These are phyloP conservation scores for Frankliniella intonsa DNA, from an alignment of 2,888 invertebrate species.

Conservation along the genomic window DNA sequence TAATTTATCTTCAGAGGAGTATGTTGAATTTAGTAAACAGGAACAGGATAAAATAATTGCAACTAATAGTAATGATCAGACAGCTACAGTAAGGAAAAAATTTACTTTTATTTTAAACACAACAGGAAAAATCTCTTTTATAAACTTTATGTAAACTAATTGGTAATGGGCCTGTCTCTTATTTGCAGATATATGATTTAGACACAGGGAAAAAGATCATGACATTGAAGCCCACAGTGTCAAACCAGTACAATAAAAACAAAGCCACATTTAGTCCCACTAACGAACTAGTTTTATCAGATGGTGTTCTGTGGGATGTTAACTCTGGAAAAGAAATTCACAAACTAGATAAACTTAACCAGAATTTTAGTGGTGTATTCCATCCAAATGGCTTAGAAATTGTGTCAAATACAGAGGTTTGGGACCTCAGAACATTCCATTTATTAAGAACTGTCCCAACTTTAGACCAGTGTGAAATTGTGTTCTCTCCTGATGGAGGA, in stretches of 20 bases:
- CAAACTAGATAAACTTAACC: conserved; percentile 96
- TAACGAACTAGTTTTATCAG: conserved; percentile 90
- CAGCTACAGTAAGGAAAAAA: conserved; percentile 49
- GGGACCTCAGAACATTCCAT: conserved; percentile 95
- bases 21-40: conserved; percentile 86
- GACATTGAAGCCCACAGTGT: conserved; percentile 71
- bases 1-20: conserved; percentile 76
- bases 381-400: conserved; percentile 94
- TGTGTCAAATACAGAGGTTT: conserved; percentile 96
- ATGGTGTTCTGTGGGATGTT: conserved; percentile 94
- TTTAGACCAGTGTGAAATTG: conserved; percentile 82
- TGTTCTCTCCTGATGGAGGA: conserved; percentile 81
- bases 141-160: conserved; percentile 20
- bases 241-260: conserved; percentile 91
- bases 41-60: conserved; percentile 83
- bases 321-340: conserved; percentile 82
- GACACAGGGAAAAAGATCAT: conserved; percentile 69
- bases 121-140: not conserved
- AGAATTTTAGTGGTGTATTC: conserved; percentile 89
- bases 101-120: conserved; percentile 2
- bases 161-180: conserved; percentile 31
- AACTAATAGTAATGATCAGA: conserved; percentile 77
- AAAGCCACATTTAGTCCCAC: conserved; percentile 89
- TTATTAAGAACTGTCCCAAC: conserved; percentile 89
- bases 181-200: conserved; percentile 76